Conservation (phyloP, 2,888 invertebrate species). For the Shargacucullia verbasci region DNA sequence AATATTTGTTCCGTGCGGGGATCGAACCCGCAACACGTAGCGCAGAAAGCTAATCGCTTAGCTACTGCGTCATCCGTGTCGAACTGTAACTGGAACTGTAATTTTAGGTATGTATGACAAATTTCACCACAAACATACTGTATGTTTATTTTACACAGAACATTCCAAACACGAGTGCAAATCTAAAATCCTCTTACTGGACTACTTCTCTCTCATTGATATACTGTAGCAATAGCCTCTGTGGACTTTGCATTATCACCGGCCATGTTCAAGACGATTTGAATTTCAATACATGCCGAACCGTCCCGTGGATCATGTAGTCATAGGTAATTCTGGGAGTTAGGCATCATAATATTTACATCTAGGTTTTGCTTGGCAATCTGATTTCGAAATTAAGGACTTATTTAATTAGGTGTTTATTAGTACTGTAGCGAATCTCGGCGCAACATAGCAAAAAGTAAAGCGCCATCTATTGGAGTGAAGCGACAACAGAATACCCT, state of each 20-base stretch:
- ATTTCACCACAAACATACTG: constrained; percentile 5
- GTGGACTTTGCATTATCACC: constrained; percentile 67
- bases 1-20: too few species aligned
- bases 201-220: constrained; percentile 64
- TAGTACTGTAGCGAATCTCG: too few species aligned
- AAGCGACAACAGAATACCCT: too few species aligned
- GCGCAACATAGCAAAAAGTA: too few species aligned
- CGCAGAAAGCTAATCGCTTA: too few species aligned
- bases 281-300: constrained; percentile 69
- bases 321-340: constrained; percentile 33
- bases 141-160: constrained; percentile 44
- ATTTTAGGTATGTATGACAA: too few species aligned
- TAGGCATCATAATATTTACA: constrained; percentile 47
- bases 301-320: constrained; percentile 43
- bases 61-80: too few species aligned
- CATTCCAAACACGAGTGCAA: constrained; percentile 42
- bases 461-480: too few species aligned
- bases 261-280: constrained; percentile 65
- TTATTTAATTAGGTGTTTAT: too few species aligned
- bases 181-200: constrained; percentile 57
- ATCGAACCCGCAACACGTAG: too few species aligned
- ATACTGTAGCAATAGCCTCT: constrained; percentile 67
- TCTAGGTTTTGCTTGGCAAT: not conserved
- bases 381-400: too few species aligned
- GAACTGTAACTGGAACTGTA: too few species aligned